Conservation (phyloP, 1,140 invertebrate species). For the Diprion similis region DNA sequence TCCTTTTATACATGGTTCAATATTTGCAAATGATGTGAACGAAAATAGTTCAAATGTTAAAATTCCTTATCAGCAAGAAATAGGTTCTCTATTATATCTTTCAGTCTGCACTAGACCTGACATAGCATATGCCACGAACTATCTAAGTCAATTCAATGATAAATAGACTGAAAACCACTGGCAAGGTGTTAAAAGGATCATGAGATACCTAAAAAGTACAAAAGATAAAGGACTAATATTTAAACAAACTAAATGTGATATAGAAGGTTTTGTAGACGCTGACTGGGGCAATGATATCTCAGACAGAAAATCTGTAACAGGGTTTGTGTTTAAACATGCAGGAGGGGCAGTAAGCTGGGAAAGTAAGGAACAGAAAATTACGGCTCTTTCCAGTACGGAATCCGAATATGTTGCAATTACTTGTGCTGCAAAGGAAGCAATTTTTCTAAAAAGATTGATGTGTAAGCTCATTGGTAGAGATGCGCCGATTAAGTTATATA, state of each 20-base stretch:
- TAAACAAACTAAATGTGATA: not conserved
- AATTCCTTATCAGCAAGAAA: conserved; percentile 37
- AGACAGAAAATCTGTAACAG: not conserved
- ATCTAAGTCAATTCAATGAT: conserved; percentile 32
- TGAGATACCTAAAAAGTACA: conserved; percentile 32
- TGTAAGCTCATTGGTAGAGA: no score
- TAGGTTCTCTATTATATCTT: conserved; percentile 47
- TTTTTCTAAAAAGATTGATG: conserved; percentile 18
- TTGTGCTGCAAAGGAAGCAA: conserved; percentile 36
- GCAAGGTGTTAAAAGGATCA: conserved; percentile 38
- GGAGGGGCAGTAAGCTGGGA: conserved; percentile 22
- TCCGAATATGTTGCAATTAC: conserved; percentile 51
- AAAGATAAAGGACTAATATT: not conserved
- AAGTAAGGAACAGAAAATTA: conserved; percentile 31
- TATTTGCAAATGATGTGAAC: conserved; percentile 11
- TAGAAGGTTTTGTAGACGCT: not conserved
- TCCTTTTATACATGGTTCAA: no score
- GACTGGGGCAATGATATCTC: not conserved
- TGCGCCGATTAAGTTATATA: conserved; percentile 29
- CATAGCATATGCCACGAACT: conserved; percentile 41
- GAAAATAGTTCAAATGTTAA: no score
- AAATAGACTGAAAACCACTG: conserved; percentile 32
- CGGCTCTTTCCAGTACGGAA: conserved; percentile 48
- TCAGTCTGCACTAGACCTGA: conserved; percentile 46
- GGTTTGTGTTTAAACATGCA: not conserved